A percentile compares a stretch with the other conserved stretches of the same genome.
These are phyloP conservation scores for Caenorhabditis japonica DNA, from an alignment of 2,888 invertebrate genomes.

Conservation along the genomic window DNA sequence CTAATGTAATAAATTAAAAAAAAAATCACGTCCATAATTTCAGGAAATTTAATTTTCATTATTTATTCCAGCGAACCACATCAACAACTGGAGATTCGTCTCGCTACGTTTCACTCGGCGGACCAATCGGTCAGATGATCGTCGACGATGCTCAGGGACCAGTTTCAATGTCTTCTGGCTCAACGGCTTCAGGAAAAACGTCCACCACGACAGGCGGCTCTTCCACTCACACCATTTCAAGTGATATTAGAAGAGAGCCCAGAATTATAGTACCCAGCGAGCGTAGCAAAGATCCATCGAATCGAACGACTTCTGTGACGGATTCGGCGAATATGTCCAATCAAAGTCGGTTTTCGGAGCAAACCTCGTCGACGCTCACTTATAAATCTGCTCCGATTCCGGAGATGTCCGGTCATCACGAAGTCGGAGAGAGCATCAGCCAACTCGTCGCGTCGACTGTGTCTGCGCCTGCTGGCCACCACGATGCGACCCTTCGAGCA, in stretches of 20 bases:
- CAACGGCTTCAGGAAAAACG: slow-evolving; percentile 27
- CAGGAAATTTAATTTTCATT: background rate
- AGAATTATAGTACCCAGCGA: slow-evolving; percentile 7
- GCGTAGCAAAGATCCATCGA: slow-evolving; percentile 12
- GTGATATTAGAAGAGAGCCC: slow-evolving; percentile 21
- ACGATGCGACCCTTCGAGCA: slow-evolving; percentile 23
- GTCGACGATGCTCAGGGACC: slow-evolving; percentile 34
- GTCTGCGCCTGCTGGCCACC: slow-evolving; percentile 35
- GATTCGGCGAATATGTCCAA: slow-evolving; percentile 17
- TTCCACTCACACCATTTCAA: slow-evolving; percentile 14
- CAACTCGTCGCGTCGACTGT: slow-evolving; percentile 48
- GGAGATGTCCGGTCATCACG: slow-evolving; percentile 1
- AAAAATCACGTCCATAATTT: background rate
- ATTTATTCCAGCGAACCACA: slow-evolving; percentile 25
- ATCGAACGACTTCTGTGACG: slow-evolving; percentile 20
- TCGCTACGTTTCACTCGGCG: slow-evolving; percentile 41
- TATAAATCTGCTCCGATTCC: slow-evolving; percentile 47
- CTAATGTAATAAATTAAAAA: slow-evolving; percentile 29
- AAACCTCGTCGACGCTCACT: slow-evolving; percentile 43
- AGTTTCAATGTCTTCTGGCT: slow-evolving; percentile 28
- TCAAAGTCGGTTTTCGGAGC: slow-evolving; percentile 40
- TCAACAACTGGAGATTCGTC: slow-evolving; percentile 44
- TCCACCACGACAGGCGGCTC: slow-evolving; percentile 8
- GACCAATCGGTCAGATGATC: slow-evolving; percentile 30
- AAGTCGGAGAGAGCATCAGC: slow-evolving; percentile 48